Conservation (phyloP, 1,140 invertebrate genomes). For the Drosophila mojavensis region DNA sequence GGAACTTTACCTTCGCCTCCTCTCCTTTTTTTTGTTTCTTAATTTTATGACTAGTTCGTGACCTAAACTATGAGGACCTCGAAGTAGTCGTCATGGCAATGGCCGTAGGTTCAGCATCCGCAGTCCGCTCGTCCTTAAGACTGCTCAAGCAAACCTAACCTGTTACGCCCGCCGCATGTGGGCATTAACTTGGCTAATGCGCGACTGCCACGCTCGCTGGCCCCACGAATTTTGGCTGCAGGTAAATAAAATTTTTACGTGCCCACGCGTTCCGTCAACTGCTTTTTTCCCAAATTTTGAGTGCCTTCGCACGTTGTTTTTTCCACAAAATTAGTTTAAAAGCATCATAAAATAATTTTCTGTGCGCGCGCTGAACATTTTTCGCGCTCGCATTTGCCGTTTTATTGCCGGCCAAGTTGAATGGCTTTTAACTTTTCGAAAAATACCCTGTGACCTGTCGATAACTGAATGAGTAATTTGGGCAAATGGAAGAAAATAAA, state of each 20-base stretch:
- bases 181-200: constrained; percentile 45
- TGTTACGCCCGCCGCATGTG: constrained; percentile 47
- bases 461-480: not conserved
- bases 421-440: constrained; percentile 62
- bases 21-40: constrained; percentile 20
- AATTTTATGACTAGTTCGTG: constrained; percentile 74
- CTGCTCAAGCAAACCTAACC: constrained; percentile 16
- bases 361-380: constrained; percentile 57
- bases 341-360: constrained; percentile 82
- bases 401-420: constrained; percentile 71
- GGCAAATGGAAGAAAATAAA: not conserved
- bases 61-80: constrained; percentile 35
- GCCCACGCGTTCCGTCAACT: constrained; percentile 69
- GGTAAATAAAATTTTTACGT: constrained; percentile 73
- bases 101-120: not conserved
- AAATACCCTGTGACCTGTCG: constrained; percentile 20
- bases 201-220: constrained; percentile 44
- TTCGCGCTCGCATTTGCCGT: constrained; percentile 50
- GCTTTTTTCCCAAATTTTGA: constrained; percentile 47
- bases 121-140: not conserved
- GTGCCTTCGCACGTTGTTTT: constrained; percentile 64
- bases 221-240: constrained; percentile 45
- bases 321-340: constrained; percentile 81
- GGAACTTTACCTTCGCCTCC: not conserved
- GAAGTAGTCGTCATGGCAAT: constrained; percentile 2